Percentiles rank a stretch among this genome's conserved stretches.
Evolutionary conservation across 2,888 invertebrate species (phyloP).

Genomic region (Mythimna lalbum): DNA sequence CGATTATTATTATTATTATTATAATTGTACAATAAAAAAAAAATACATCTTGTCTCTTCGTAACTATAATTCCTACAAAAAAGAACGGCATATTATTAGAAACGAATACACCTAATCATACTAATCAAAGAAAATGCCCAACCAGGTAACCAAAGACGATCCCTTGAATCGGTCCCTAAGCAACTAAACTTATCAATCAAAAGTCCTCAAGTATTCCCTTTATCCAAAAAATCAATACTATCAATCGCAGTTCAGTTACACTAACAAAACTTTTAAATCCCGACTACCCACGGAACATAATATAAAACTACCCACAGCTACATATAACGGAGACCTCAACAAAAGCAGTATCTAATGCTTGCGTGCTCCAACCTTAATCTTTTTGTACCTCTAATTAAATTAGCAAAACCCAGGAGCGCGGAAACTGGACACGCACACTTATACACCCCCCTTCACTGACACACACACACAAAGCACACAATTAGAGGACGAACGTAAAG

Average conservation of each 20-base stretch:
- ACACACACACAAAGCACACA: constrained; percentile 70
- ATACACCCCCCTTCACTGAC: constrained; percentile 62
- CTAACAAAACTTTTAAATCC: constrained; percentile 40
- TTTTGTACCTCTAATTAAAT: constrained; percentile 91
- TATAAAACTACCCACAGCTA: constrained; percentile 55
- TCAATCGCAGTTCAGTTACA: constrained; percentile 40
- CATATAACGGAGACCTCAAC: constrained; percentile 76
- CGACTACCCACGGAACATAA: constrained; percentile 18
- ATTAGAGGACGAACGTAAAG: constrained; percentile 63
- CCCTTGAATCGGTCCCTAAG: constrained; percentile 32
- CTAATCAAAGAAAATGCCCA: constrained; percentile 20
- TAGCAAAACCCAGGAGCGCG: constrained; percentile 89
- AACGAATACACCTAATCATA: neutral
- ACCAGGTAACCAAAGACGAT: constrained; percentile 14
- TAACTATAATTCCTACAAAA: too few relatives aligned
- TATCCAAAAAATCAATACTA: constrained; percentile 59
- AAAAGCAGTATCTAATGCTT: constrained; percentile 87
- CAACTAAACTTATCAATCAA: constrained; percentile 59
- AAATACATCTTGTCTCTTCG: too few relatives aligned
- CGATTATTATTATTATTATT: too few relatives aligned
- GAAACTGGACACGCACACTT: constrained; percentile 89
- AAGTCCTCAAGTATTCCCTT: constrained; percentile 47
- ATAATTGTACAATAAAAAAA: too few relatives aligned
- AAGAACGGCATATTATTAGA: neutral
- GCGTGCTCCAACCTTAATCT: constrained; percentile 89